Evolutionary conservation across 2,113 vertebrate species (phyloP).

Genomic region (Xyliphius kryptos): DNA sequence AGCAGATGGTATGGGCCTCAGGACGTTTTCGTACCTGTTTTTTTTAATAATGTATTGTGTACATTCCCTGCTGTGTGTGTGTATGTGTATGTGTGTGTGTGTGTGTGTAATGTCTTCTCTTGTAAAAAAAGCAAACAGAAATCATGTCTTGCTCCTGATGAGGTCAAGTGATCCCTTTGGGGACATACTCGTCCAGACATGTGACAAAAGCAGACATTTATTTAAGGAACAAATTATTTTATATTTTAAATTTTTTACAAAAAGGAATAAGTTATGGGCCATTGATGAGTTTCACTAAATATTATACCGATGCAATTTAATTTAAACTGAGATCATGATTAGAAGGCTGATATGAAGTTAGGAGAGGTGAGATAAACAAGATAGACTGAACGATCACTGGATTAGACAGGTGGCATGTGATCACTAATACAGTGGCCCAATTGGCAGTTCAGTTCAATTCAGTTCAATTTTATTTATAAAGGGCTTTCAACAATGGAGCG

Average conservation of each 20-base stretch:
- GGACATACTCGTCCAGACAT: not conserved
- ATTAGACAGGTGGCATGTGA: no score
- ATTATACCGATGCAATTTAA: not conserved
- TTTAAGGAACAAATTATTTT: not conserved
- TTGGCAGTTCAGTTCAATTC: no score
- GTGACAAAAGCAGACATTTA: not conserved
- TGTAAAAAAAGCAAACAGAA: constrained; percentile 8
- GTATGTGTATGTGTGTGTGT: not conserved
- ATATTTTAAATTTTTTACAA: not conserved
- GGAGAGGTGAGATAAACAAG: no score
- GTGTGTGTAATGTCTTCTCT: not conserved
- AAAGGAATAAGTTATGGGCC: not conserved
- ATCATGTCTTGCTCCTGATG: constrained; percentile 12
- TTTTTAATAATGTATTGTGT: no score
- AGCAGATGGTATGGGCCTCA: constrained; percentile 26
- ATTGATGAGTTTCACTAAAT: not conserved
- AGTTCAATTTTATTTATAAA: no score
- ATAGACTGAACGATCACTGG: no score
- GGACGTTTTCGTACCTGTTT: no score
- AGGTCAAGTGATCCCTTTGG: constrained; percentile 1
- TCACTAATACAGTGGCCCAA: no score
- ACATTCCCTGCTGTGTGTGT: no score
- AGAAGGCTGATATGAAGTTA: no score
- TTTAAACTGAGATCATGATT: no score
- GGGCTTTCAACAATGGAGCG: no score